phyloP scores from a whole-genome alignment of 2,888 invertebrate genomes.

The Choristoneura rosaceana region DNA sequence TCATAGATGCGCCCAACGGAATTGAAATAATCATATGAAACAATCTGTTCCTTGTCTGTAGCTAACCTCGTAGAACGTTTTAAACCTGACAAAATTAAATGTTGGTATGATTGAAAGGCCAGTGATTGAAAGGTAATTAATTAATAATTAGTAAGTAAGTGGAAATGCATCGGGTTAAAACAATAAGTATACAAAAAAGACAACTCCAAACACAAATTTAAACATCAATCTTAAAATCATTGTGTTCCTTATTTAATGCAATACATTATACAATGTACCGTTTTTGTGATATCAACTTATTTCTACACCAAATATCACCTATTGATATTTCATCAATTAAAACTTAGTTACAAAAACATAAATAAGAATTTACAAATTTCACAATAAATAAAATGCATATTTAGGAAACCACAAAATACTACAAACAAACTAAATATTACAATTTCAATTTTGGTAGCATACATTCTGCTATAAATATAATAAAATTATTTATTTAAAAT shows the following conservation, averaged over 20 bases:
- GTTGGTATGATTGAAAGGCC: background rate
- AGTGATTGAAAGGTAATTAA: background rate
- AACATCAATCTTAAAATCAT: background rate
- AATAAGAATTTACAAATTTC: constrained; percentile 50
- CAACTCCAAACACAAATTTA: background rate
- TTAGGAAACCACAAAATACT: constrained; percentile 57
- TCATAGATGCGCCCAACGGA: too few species aligned
- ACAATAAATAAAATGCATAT: constrained; percentile 66
- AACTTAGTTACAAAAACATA: constrained; percentile 50
- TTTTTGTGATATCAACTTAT: constrained; percentile 32
- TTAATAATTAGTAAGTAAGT: background rate
- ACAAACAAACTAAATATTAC: constrained; percentile 41
- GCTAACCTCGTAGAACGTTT: background rate
- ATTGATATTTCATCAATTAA: constrained; percentile 41
- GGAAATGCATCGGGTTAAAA: constrained; percentile 10
- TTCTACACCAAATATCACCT: background rate
- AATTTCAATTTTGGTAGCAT: constrained; percentile 41
- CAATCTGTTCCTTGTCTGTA: too few species aligned
- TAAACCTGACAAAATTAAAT: background rate
- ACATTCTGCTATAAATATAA: constrained; percentile 44
- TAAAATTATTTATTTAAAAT: background rate
- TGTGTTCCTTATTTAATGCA: constrained; percentile 10
- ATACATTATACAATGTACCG: constrained; percentile 44
- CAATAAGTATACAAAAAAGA: constrained; percentile 7
- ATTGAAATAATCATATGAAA: too few species aligned